phyloP scores from a whole-genome alignment of 1,140 invertebrate species.

The Drosophila pachea region DNA sequence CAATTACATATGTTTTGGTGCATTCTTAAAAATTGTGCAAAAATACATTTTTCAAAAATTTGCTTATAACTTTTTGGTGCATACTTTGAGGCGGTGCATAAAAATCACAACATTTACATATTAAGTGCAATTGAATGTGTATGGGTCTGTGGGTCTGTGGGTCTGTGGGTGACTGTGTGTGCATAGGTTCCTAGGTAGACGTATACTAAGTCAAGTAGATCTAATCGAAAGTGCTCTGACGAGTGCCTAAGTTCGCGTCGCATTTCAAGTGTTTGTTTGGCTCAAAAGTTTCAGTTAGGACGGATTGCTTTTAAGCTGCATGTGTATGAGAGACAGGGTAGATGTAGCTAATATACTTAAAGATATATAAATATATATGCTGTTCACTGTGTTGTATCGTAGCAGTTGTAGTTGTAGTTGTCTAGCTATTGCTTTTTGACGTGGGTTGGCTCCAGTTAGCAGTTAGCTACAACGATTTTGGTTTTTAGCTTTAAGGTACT shows the following conservation, averaged over 20 bases:
- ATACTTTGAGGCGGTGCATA: conserved; percentile 74
- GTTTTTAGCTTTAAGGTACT: conserved; percentile 70
- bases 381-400: not conserved
- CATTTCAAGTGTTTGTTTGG: conserved; percentile 36
- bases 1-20: conserved; percentile 49
- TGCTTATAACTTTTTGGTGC: conserved; percentile 51
- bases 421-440: conserved; percentile 7
- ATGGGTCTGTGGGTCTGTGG: conserved; percentile 7
- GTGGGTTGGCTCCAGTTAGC: conserved; percentile 10
- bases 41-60: conserved; percentile 72
- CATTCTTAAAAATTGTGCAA: conserved; percentile 71
- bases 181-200: conserved; percentile 25
- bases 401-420: conserved; percentile 11
- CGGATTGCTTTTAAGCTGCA: conserved; percentile 76
- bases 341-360: conserved; percentile 35
- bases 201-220: conserved; percentile 26
- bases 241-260: conserved; percentile 28
- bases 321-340: conserved; percentile 50
- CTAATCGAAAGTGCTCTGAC: conserved; percentile 27
- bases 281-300: conserved; percentile 74
- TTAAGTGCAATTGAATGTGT: conserved; percentile 65
- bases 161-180: conserved; percentile 13
- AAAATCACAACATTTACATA: conserved; percentile 76
- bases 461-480: conserved; percentile 32
- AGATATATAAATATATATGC: not conserved